phyloP scores from a whole-genome alignment of 1,140 invertebrate genomes.

The Drosophila leontia region DNA sequence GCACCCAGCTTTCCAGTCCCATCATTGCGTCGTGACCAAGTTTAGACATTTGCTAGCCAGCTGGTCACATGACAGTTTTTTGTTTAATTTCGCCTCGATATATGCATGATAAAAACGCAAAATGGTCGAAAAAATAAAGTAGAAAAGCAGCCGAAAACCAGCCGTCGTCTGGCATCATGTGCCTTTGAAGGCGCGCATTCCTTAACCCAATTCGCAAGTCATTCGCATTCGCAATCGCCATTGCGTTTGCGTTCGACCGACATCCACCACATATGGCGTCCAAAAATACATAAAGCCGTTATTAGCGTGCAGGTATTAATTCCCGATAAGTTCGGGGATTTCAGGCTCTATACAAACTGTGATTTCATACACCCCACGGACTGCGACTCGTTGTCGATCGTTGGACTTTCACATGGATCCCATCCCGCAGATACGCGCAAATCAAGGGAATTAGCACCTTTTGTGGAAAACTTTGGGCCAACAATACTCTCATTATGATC shows the following conservation, averaged over 20 bases:
- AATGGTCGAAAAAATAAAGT: constrained; percentile 25
- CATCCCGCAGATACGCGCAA: constrained; percentile 28
- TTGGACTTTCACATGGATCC: constrained; percentile 42
- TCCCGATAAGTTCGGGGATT: constrained; percentile 68
- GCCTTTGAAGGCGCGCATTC: constrained; percentile 49
- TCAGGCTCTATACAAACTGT: constrained; percentile 47
- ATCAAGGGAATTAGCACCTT: constrained; percentile 68
- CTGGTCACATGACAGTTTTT: constrained; percentile 73
- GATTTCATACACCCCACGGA: constrained; percentile 41
- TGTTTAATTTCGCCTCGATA: constrained; percentile 28
- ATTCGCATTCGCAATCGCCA: constrained; percentile 35
- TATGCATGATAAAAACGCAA: constrained; percentile 33
- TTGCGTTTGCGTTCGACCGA: constrained; percentile 22
- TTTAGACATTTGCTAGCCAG: constrained; percentile 77
- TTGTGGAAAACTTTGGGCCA: constrained; percentile 76
- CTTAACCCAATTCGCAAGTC: constrained; percentile 74
- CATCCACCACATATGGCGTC: constrained; percentile 28
- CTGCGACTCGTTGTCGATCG: constrained; percentile 4
- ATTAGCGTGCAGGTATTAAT: constrained; percentile 76
- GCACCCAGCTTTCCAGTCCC: constrained; percentile 17
- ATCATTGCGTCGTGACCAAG: constrained; percentile 55
- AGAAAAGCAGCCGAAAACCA: constrained; percentile 37
- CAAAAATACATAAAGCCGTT: constrained; percentile 52
- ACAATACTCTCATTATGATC: constrained; percentile 54
- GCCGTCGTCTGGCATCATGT: constrained; percentile 59